phyloP scores from a whole-genome alignment of 2,888 invertebrate genomes.

The Diarsia rubi region DNA sequence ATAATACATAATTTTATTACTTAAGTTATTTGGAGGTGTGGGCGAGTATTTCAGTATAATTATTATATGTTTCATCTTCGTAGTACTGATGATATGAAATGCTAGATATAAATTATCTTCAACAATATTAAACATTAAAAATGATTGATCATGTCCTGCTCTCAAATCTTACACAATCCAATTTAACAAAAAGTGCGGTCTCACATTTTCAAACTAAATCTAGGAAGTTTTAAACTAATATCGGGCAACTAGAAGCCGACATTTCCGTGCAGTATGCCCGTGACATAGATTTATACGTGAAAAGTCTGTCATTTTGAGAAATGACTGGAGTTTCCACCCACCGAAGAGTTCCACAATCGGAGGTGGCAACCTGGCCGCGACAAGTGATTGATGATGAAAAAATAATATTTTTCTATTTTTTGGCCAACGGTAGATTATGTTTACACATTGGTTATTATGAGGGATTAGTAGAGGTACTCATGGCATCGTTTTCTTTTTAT shows the following conservation, averaged over 20 bases:
- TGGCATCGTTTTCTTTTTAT: background rate
- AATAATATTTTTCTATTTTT: constrained; percentile 57
- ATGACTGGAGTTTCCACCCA: constrained; percentile 78
- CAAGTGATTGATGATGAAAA: constrained; percentile 75
- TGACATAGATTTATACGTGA: constrained; percentile 79
- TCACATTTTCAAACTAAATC: constrained; percentile 58
- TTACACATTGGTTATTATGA: constrained; percentile 12
- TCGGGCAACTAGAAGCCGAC: constrained; percentile 59
- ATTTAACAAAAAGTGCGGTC: constrained; percentile 56
- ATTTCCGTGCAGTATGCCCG: constrained; percentile 69
- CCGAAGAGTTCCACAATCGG: constrained; percentile 76
- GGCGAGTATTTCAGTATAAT: background rate
- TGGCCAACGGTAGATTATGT: constrained; percentile 30
- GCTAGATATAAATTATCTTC: background rate
- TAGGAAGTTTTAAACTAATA: constrained; percentile 67
- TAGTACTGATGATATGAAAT: background rate
- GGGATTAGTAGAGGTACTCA: background rate
- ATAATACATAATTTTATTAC: too few relatives aligned
- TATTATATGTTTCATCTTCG: background rate
- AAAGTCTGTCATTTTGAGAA: constrained; percentile 82
- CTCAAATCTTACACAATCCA: constrained; percentile 41
- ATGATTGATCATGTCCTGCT: constrained; percentile 6
- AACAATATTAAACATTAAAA: background rate
- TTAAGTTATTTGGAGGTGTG: background rate
- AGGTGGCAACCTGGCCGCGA: constrained; percentile 74